A percentile compares a stretch with the other conserved stretches of the same genome.
Conservation (phyloP, 2,113 vertebrate species). For the Rousettus leschenaultii region DNA sequence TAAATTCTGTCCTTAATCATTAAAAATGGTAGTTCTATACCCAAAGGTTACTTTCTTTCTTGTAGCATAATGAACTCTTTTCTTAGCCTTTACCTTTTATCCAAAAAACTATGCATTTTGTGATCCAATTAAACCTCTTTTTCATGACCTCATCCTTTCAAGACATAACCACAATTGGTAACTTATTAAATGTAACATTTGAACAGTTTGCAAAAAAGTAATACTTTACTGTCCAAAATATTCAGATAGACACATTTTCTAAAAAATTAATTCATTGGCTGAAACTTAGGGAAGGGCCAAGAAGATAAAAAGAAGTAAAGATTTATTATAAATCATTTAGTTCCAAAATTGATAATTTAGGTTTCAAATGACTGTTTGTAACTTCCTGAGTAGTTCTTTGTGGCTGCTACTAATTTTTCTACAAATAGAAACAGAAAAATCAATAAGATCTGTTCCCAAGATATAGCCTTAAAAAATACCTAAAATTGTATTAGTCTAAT, state of each 20-base stretch:
- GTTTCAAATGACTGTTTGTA: not conserved
- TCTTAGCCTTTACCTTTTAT: conserved; percentile 58
- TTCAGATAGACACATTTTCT: not conserved
- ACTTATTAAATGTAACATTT: conserved; percentile 59
- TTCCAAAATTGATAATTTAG: not conserved
- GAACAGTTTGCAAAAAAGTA: conserved; percentile 31
- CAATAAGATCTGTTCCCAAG: not conserved
- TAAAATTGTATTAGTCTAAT: not conserved
- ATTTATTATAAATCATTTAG: not conserved
- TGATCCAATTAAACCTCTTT: conserved; percentile 69
- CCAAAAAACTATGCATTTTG: conserved; percentile 38
- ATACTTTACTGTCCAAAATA: not conserved
- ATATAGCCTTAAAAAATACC: not conserved
- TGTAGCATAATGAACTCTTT: conserved; percentile 59
- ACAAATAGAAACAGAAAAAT: not conserved
- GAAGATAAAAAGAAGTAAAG: not conserved
- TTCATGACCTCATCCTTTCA: conserved; percentile 51
- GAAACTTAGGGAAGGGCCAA: not conserved
- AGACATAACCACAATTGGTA: conserved; percentile 21
- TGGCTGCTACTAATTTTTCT: not conserved
- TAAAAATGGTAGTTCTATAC: conserved; percentile 58
- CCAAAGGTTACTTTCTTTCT: conserved; percentile 56
- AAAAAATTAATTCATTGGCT: not conserved
- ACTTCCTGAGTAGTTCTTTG: not conserved
- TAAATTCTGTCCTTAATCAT: conserved; percentile 58